phyloP scores from a whole-genome alignment of 2,113 vertebrate species.

The Ia io region DNA sequence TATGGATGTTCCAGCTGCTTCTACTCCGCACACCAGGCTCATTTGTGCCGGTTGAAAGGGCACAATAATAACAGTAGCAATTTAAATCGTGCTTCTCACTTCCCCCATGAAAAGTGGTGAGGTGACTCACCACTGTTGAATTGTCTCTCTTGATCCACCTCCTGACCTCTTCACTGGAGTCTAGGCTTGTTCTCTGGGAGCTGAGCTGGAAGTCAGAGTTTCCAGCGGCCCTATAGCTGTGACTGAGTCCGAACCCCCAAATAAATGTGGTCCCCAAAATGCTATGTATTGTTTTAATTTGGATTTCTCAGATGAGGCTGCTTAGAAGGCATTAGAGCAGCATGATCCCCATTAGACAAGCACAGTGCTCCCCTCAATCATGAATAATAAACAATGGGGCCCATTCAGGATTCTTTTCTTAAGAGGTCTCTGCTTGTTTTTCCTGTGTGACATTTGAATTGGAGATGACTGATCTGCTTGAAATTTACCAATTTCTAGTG shows the following conservation, averaged over 20 bases:
- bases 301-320: conserved; percentile 49
- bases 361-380: background rate
- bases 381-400: conserved; percentile 48
- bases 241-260: background rate
- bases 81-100: conserved; percentile 69
- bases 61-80: conserved; percentile 71
- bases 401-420: background rate
- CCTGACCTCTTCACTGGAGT: conserved; percentile 52
- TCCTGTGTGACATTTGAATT: background rate
- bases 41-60: conserved; percentile 73
- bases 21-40: conserved; percentile 41
- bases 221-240: conserved; percentile 22
- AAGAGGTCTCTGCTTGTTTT: background rate
- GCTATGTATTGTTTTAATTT: conserved; percentile 68
- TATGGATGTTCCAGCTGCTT: conserved; percentile 66
- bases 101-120: conserved; percentile 52
- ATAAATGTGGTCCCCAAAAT: conserved; percentile 44
- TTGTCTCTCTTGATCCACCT: conserved; percentile 47
- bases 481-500: conserved; percentile 31
- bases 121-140: conserved; percentile 69
- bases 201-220: conserved; percentile 37
- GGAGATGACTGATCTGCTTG: background rate
- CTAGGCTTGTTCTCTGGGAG: conserved; percentile 40
- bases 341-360: conserved; percentile 38
- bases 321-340: conserved; percentile 29